Base-by-base conservation (phyloP, 2,797 vertebrate species). In the Glossophaga mutica region DNA sequence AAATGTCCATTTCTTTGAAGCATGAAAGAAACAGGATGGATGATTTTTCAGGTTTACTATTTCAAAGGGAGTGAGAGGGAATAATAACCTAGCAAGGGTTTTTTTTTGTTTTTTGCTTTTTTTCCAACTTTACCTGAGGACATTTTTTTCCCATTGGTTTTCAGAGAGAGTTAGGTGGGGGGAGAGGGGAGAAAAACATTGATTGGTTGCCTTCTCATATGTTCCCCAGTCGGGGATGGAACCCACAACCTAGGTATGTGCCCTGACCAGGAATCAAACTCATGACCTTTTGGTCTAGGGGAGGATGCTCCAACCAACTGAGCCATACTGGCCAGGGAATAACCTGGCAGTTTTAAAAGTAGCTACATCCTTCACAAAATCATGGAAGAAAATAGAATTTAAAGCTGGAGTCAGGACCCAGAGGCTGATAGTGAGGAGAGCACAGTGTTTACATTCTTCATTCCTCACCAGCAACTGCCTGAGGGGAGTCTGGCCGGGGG, bases 331-430 rank as follows among this genome's bases (percentile, higher is more conserved):
- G 29, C 62, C 29, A 16, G 62, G 32, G 29, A 71, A 15, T 57
- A 50, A 57, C 44, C 62, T 83, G 7, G 81, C 71, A 12, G 39
- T 87, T 82, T 89, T 71, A 55, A 84, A 93, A 92, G 55, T 82
- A 65, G 42, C 19, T 76, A 4, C 15, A 18, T 29, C 26, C 6
- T 52, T 90, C 46, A 24, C 26, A 65, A 62, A 74, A 65, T 82
- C 12, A 2, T 76, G 39, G 77, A 74, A 16, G 50, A 15, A 37
- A 15, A 0, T 16, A 67, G 55, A 68, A 15, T 34, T 32, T 46
- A 76, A 87, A 50, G n/a, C 68, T 59, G 21, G 6, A 15, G 34
- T 44, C 34, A 22, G 46, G 34, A 67, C 32, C 48, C 29, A 48
- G 8, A 46, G 55, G 18, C 87, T 62, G 42, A 18, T 37, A 7